Evolutionary conservation across 2,888 invertebrate genomes (phyloP), one percentile per base, ranked within the genome.

Genomic region (Thyatira batis): DNA sequence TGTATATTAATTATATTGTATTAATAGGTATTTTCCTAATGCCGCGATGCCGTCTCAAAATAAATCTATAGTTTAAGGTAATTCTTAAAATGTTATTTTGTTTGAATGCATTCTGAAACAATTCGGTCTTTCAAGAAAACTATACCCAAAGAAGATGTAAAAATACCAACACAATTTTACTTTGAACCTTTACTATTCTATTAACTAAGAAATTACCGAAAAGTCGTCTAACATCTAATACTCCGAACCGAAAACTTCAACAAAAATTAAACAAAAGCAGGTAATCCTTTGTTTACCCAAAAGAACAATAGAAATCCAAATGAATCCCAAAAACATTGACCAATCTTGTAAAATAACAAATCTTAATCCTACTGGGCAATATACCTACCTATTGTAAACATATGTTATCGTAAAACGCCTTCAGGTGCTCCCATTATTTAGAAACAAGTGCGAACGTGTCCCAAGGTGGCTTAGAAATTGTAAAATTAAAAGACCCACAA

Each of bases 211-310:
- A 17, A 6, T 33, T 33, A 39, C 39, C 39, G 13, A 5, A 11
- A 23, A 23, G 23, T 4, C 3, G 17, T 17, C 8, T 17, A n/a
- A n/a, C n/a, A n/a, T 17, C 17, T 13, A 33, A 5, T 45, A 43
- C 25, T n/a, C 20, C 44, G 21, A 44, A 43, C 28, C 39, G 27
- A 55, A 49, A 45, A 50, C 30, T 50, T 65, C 60, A 60, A 65
- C 54, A 60, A 45, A 51, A 17, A n/a, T 27, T 20, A 23, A 39
- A 54, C 45, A 52, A 61, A 52, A 60, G 54, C 3, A 50, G 64
- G 64, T 83, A 75, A 85, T 80, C 78, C 65, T 75, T 85, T 85
- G 84, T 84, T 81, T 82, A 61, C 61, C 58, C 60, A 70, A 72
- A 65, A 8, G n/a, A 48, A 48, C 48, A 48, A 48, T 46, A 5